These are phyloP conservation scores for Cataglyphis cursor DNA, from an alignment of 2,888 invertebrate genomes.

Conservation along the genomic window DNA sequence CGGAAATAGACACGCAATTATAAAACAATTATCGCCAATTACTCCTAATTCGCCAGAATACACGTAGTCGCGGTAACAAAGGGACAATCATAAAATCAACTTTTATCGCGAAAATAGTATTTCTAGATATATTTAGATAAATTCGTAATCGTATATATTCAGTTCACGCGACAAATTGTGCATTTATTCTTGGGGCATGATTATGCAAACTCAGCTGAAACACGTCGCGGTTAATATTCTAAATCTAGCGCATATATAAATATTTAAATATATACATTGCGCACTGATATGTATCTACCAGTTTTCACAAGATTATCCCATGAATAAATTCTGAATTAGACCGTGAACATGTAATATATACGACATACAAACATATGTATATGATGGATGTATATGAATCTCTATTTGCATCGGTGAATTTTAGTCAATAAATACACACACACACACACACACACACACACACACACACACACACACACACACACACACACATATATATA, in stretches of 20 bases:
- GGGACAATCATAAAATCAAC: background rate
- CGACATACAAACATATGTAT: constrained; percentile 13
- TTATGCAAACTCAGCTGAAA: constrained; percentile 18
- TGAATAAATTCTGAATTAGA: constrained; percentile 53
- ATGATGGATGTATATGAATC: constrained; percentile 4
- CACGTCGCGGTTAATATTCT: constrained; percentile 37
- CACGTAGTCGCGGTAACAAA: background rate
- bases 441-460: background rate
- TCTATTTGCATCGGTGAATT: constrained; percentile 37
- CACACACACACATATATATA: background rate
- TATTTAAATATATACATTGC: constrained; percentile 42
- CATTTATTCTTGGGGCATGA: constrained; percentile 4
- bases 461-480: background rate
- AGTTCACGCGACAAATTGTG: background rate
- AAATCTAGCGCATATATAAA: constrained; percentile 23
- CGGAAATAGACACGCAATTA: constrained; percentile 19
- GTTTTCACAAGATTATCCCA: constrained; percentile 38
- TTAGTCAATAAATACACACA: constrained; percentile 43
- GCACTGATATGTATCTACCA: constrained; percentile 23
- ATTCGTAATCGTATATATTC: background rate
- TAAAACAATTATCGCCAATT: constrained; percentile 38
- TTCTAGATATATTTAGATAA: background rate
- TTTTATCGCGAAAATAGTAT: background rate
- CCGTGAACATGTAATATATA: constrained; percentile 20
- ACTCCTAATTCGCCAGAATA: background rate